A percentile compares a stretch with the other conserved stretches of the same genome.
These are phyloP conservation scores for Linyphia triangularis DNA, from an alignment of 2,888 invertebrate genomes.

Conservation along the genomic window DNA sequence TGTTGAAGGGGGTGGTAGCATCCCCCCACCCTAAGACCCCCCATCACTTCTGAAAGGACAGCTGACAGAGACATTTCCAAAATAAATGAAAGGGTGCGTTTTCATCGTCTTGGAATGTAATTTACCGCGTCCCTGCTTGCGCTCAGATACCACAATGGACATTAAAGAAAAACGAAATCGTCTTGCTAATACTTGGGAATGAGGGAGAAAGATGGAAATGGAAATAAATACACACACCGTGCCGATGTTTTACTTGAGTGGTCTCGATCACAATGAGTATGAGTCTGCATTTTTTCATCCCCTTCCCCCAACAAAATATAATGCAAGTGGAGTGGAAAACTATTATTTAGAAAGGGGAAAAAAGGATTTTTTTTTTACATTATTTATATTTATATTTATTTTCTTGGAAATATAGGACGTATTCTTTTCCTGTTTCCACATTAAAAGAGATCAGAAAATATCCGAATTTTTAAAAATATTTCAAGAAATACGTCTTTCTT, in stretches of 20 bases:
- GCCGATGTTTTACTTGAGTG: conserved; percentile 30
- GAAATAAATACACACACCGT: conserved; percentile 9
- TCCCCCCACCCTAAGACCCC: background rate
- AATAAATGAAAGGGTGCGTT: conserved; percentile 63
- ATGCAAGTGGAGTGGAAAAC: background rate
- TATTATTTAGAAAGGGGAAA: background rate
- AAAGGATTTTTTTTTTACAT: background rate
- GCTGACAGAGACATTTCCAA: conserved; percentile 68
- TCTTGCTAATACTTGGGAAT: conserved; percentile 22
- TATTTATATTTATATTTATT: background rate
- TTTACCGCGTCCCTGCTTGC: conserved; percentile 52
- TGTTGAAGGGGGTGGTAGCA: background rate
- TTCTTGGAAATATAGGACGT: background rate
- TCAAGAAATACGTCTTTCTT: background rate
- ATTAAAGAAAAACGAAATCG: conserved; percentile 25
- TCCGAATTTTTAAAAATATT: conserved; percentile 1
- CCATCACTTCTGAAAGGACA: conserved; percentile 59
- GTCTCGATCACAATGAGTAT: conserved; percentile 11
- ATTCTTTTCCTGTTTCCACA: conserved; percentile 9
- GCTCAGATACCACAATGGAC: conserved; percentile 50
- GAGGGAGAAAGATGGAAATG: background rate
- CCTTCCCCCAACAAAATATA: background rate
- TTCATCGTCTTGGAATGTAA: conserved; percentile 52
- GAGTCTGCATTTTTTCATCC: background rate
- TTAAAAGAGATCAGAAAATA: background rate